Conservation (phyloP, 2,888 invertebrate genomes). For the Bedellia somnulentella region DNA sequence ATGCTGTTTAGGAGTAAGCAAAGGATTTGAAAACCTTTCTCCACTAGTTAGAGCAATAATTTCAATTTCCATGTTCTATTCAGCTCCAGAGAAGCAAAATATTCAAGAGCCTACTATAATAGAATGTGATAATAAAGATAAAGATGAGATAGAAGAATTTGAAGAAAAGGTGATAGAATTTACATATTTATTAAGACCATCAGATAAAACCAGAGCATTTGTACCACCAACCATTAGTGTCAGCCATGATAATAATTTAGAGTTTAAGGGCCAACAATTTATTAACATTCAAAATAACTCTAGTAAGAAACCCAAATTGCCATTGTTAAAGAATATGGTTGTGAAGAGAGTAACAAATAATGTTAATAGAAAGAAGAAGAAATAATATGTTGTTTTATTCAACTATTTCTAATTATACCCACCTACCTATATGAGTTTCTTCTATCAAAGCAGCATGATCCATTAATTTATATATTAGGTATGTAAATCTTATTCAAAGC, state of each 20-base stretch:
- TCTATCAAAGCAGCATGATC: too few species aligned
- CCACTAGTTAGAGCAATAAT: constrained; percentile 18
- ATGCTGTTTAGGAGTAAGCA: constrained; percentile 36
- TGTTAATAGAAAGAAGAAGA: constrained; percentile 24
- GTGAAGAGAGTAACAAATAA: constrained; percentile 40
- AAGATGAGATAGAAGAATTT: constrained; percentile 9
- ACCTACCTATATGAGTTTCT: too few species aligned
- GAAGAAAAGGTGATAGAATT: constrained; percentile 10
- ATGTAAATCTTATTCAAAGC: too few species aligned
- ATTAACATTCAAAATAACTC: too few species aligned
- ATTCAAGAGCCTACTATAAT: constrained; percentile 4
- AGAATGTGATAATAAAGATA: constrained; percentile 8
- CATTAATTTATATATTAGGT: too few species aligned
- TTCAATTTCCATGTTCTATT: constrained; percentile 19
- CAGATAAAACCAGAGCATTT: constrained; percentile 35
- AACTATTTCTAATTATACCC: too few species aligned
- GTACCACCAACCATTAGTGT: constrained; percentile 19
- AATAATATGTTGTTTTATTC: too few species aligned
- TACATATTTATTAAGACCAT: constrained; percentile 31
- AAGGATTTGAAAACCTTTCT: constrained; percentile 16
- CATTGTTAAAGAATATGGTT: constrained; percentile 43
- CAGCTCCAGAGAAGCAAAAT: constrained; percentile 8
- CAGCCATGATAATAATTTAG: too few species aligned
- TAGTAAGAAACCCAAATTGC: too few species aligned
- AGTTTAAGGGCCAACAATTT: too few species aligned